These are phyloP conservation scores for Anableps anableps DNA, from an alignment of 2,797 vertebrate genomes.

Conservation along the genomic window DNA sequence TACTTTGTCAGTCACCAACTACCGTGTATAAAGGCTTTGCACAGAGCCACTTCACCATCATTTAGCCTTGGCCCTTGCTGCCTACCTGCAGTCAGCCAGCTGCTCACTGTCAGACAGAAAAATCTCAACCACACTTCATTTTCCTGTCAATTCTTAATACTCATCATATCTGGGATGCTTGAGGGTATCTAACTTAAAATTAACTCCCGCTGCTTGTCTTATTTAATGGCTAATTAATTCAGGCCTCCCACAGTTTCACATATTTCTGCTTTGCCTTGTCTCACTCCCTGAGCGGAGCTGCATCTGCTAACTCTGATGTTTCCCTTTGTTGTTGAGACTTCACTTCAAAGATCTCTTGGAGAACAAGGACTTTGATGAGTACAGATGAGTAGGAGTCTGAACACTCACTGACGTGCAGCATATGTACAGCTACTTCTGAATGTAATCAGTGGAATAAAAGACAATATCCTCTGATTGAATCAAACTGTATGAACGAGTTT, in stretches of 20 bases:
- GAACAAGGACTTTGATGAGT: slow-evolving; percentile 11
- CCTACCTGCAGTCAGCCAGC: slow-evolving; percentile 1
- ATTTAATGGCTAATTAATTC: slow-evolving; percentile 45
- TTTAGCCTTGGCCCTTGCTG: background rate
- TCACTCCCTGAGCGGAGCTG: slow-evolving; percentile 14
- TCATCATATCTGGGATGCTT: background rate
- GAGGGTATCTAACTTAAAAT: slow-evolving; percentile 13
- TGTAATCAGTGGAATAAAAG: background rate
- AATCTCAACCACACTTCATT: background rate
- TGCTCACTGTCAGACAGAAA: background rate
- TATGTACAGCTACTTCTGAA: background rate
- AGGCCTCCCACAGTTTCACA: slow-evolving; percentile 39
- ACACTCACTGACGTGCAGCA: background rate
- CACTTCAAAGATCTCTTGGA: slow-evolving; percentile 14
- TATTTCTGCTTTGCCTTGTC: slow-evolving; percentile 22
- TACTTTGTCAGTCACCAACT: background rate
- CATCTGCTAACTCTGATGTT: slow-evolving; percentile 10
- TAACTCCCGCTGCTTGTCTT: slow-evolving; percentile 15
- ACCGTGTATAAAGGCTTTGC: background rate
- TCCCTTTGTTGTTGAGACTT: slow-evolving; percentile 10
- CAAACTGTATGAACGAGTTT: background rate
- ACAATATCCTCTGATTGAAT: background rate
- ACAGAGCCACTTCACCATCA: background rate
- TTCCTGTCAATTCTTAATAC: background rate
- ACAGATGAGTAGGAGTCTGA: slow-evolving; percentile 2